These are phyloP conservation scores for Rhadinocentrus ornatus DNA, from an alignment of 2,797 vertebrate species.

Conservation along the genomic window DNA sequence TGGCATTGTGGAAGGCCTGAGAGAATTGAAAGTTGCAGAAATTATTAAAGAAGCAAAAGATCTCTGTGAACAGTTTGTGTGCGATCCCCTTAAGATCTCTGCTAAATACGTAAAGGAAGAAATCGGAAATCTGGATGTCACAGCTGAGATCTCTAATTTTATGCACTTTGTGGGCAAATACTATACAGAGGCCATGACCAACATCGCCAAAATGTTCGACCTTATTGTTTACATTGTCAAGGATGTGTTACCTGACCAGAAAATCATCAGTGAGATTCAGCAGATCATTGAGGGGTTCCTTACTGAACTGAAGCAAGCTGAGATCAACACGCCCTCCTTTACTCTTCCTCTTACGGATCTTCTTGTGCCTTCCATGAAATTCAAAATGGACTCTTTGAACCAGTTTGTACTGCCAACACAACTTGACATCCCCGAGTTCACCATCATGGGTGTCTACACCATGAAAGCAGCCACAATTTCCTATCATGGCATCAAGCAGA, in stretches of 20 bases:
- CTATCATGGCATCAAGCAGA: conserved; percentile 85
- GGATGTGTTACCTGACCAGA: conserved; percentile 64
- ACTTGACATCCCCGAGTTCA: conserved; percentile 89
- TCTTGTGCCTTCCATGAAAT: conserved; percentile 81
- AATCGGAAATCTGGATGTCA: conserved; percentile 83
- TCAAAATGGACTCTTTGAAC: conserved; percentile 80
- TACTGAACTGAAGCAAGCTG: conserved; percentile 79
- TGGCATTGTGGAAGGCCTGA: conserved; percentile 76
- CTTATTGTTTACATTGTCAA: conserved; percentile 24
- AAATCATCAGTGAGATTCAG: conserved; percentile 74
- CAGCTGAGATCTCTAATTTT: conserved; percentile 62
- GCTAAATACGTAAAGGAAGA: conserved; percentile 78
- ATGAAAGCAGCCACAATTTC: conserved; percentile 87
- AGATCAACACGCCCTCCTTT: conserved; percentile 86
- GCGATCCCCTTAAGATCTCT: conserved; percentile 55
- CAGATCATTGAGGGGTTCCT: conserved; percentile 73
- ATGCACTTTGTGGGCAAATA: conserved; percentile 67
- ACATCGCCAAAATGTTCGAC: conserved; percentile 65
- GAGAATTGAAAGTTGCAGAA: conserved; percentile 81
- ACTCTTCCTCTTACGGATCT: conserved; percentile 90
- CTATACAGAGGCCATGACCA: conserved; percentile 64
- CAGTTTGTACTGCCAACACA: conserved; percentile 83
- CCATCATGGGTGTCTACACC: conserved; percentile 80
- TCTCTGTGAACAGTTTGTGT: conserved; percentile 72
- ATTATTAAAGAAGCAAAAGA: conserved; percentile 80